Conservation (phyloP, 2,797 vertebrate genomes). For the Acanthurus lineatus region DNA sequence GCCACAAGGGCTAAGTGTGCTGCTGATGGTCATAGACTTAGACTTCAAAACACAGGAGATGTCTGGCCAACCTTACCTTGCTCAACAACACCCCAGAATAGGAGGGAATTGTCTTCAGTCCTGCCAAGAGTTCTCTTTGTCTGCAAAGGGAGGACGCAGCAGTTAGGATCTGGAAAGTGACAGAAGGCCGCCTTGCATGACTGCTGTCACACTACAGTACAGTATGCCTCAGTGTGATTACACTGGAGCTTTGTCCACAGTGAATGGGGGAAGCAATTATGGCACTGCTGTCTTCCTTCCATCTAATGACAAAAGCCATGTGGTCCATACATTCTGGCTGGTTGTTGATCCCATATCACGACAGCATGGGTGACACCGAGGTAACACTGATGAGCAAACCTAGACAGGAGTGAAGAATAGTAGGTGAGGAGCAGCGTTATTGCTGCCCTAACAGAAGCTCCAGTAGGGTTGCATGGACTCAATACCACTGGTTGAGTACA, state of each 20-base stretch:
- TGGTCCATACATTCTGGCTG: neutral
- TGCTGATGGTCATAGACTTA: constrained; percentile 10
- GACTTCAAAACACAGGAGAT: neutral
- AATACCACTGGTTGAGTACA: constrained; percentile 9
- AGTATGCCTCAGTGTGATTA: constrained; percentile 6
- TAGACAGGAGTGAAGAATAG: constrained; percentile 7
- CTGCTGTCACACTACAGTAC: constrained; percentile 5
- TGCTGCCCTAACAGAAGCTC: neutral
- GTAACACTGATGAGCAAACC: constrained; percentile 17
- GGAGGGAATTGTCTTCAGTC: neutral
- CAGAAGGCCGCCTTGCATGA: neutral
- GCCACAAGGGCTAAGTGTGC: constrained; percentile 5
- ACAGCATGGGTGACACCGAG: constrained; percentile 4
- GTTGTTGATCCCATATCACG: neutral
- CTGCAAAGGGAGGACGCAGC: neutral
- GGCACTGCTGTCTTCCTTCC: constrained; percentile 25
- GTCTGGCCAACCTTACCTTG: constrained; percentile 12
- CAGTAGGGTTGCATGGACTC: neutral
- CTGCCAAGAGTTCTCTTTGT: constrained; percentile 6
- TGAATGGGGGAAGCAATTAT: constrained; percentile 10
- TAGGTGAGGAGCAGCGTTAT: neutral
- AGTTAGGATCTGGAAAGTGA: neutral
- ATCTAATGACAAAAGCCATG: constrained; percentile 8
- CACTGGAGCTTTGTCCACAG: neutral
- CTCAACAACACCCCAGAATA: constrained; percentile 3